These are phyloP conservation scores for Cochlearius cochlearius DNA, from an alignment of 2,113 vertebrate genomes.

Conservation along the genomic window DNA sequence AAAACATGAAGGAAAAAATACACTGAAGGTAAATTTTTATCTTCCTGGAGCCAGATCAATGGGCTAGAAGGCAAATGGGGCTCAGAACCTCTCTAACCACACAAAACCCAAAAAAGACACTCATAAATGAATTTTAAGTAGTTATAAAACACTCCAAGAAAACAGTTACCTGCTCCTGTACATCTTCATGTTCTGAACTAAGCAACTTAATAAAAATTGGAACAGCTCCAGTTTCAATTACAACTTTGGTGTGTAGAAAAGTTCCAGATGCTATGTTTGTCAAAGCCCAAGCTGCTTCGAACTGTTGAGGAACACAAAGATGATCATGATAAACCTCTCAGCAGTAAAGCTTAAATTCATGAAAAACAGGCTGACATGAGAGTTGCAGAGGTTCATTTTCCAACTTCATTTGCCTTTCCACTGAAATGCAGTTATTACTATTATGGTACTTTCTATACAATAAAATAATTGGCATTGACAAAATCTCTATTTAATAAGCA, in stretches of 20 bases:
- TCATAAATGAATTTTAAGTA: neutral
- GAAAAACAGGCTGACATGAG: neutral
- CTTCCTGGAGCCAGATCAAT: neutral
- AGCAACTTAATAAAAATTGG: conserved; percentile 92
- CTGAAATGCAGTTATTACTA: neutral
- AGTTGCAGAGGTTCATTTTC: neutral
- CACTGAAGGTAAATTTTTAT: neutral
- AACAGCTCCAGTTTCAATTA: conserved; percentile 92
- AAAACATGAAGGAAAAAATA: neutral
- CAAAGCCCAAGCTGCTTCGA: conserved; percentile 92
- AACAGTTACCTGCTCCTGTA: conserved; percentile 88
- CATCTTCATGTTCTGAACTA: conserved; percentile 90
- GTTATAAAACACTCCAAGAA: neutral
- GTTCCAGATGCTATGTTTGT: conserved; percentile 94
- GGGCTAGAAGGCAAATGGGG: neutral
- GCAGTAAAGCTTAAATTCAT: neutral
- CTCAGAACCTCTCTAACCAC: neutral
- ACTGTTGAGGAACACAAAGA: conserved; percentile 67
- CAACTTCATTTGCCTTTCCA: neutral
- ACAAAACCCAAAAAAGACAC: neutral
- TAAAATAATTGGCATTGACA: neutral
- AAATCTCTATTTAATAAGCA: neutral
- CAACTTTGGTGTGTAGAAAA: conserved; percentile 91
- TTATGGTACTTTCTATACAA: neutral
- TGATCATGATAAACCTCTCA: neutral